phyloP scores from a whole-genome alignment of 2,113 vertebrate genomes.

The Lophius piscatorius region DNA sequence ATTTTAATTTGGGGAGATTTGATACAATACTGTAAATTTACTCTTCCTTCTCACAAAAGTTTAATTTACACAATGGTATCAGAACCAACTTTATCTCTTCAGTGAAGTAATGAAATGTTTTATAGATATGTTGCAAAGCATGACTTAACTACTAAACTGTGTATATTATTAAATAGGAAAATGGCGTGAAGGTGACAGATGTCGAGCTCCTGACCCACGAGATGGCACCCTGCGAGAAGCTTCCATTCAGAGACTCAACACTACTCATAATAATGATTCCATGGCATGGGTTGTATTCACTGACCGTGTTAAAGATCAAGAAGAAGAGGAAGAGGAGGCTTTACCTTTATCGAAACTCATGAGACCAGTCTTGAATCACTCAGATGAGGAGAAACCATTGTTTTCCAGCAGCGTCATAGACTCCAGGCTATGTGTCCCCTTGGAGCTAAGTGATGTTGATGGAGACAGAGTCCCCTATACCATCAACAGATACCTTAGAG shows the following conservation, averaged over 20 bases:
- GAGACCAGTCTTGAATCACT: constrained; percentile 44
- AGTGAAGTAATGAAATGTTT: background rate
- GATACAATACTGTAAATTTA: too few relatives aligned
- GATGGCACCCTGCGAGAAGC: constrained; percentile 77
- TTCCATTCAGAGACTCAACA: constrained; percentile 76
- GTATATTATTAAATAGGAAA: constrained; percentile 48
- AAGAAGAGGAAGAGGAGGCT: constrained; percentile 35
- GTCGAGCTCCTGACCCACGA: constrained; percentile 79
- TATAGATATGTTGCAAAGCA: background rate
- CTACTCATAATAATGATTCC: constrained; percentile 64
- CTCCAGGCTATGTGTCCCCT: constrained; percentile 71
- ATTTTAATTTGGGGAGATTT: too few relatives aligned
- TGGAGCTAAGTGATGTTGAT: constrained; percentile 74
- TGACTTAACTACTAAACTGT: constrained; percentile 2
- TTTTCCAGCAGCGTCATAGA: constrained; percentile 81
- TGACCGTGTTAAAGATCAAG: constrained; percentile 61
- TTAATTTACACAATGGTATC: too few relatives aligned
- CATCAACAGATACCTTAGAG: constrained; percentile 94
- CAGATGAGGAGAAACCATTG: constrained; percentile 85
- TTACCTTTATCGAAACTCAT: constrained; percentile 72
- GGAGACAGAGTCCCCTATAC: constrained; percentile 88
- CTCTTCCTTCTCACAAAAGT: background rate
- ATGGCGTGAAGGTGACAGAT: constrained; percentile 66
- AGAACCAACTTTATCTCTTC: background rate
- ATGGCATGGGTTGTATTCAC: constrained; percentile 79